Evolutionary conservation across 2,888 invertebrate genomes (phyloP), one percentile per base, ranked within the genome.

Genomic region (Torymus auratus): DNA sequence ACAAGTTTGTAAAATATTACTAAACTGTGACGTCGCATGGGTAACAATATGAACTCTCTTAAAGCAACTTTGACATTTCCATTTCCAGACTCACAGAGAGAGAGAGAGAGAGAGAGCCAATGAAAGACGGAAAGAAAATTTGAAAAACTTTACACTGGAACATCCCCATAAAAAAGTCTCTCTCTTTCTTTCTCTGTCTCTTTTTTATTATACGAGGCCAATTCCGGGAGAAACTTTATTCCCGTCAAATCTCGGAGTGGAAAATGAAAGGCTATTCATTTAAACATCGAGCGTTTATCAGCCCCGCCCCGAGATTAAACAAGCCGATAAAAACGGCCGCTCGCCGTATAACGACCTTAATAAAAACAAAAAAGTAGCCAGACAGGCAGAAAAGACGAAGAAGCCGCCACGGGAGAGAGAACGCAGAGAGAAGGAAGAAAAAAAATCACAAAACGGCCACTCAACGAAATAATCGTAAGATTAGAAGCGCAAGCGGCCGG

Each of bases 381-480:
- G 41, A 41, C 41, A 41, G 41, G 41, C 41, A 71, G 61, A 23
- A 55, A 53, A 55, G 23, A 52, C 5, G 53, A 67, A 12, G n/a
- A 55, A 23, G 50, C 0, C 15, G 50, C 2, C 3, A 14, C 2
- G 13, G 20, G 10, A 61, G 60, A 4, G 10, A 62, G 11, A 60
- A 17, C 14, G 17, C 15, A 50, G 50, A 50, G 17, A 52, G 28
- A 28, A 65, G 15, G 12, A 23, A 61, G 28, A 53, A n/a, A 15
- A 53, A 41, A 70, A 74, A 70, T 72, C 64, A 68, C 77, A 55
- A 75, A 79, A 68, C 61, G 41, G 41, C 50, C 68, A 62, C 50
- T 50, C 50, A 67, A 74, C 77, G 77, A 65, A 78, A 78, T 78
- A 78, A 71, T 71, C 78, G 67, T 78, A 78, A 67, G 67, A 78